Evolutionary conservation across 2,888 invertebrate species (phyloP).

Genomic region (Cheilosia urbana): DNA sequence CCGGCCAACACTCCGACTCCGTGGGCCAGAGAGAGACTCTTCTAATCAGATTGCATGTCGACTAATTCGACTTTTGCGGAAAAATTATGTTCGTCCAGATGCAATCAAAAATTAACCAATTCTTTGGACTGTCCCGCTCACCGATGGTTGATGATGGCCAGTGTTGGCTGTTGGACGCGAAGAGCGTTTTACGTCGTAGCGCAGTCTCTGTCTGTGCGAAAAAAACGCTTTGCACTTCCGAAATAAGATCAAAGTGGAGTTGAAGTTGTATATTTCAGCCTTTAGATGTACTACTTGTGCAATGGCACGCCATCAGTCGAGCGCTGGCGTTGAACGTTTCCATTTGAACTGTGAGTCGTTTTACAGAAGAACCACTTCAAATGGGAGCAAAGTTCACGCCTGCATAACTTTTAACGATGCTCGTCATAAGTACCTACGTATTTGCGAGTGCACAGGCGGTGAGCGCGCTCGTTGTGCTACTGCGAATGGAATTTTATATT

Average conservation of each 20-base stretch:
- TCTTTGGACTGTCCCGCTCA: constrained; percentile 70
- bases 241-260: constrained; percentile 72
- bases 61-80: constrained; percentile 78
- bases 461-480: constrained; percentile 53
- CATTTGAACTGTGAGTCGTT: constrained; percentile 52
- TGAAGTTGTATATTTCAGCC: constrained; percentile 41
- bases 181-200: constrained; percentile 6
- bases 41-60: constrained; percentile 79
- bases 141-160: constrained; percentile 57
- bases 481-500: constrained; percentile 44
- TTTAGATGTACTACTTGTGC: constrained; percentile 8
- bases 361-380: constrained; percentile 68
- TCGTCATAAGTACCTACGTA: constrained; percentile 57
- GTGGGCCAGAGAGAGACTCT: constrained; percentile 15
- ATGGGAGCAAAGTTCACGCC: constrained; percentile 74
- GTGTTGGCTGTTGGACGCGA: constrained; percentile 42
- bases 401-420: constrained; percentile 72
- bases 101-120: constrained; percentile 77
- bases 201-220: constrained; percentile 35
- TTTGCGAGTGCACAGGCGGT: constrained; percentile 31
- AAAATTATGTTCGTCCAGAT: constrained; percentile 78
- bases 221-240: constrained; percentile 71
- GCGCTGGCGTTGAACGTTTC: constrained; percentile 36
- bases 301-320: constrained; percentile 18
- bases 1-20: background rate